These are phyloP conservation scores for Saccopteryx bilineata DNA, from an alignment of 2,113 vertebrate species.

Conservation along the genomic window DNA sequence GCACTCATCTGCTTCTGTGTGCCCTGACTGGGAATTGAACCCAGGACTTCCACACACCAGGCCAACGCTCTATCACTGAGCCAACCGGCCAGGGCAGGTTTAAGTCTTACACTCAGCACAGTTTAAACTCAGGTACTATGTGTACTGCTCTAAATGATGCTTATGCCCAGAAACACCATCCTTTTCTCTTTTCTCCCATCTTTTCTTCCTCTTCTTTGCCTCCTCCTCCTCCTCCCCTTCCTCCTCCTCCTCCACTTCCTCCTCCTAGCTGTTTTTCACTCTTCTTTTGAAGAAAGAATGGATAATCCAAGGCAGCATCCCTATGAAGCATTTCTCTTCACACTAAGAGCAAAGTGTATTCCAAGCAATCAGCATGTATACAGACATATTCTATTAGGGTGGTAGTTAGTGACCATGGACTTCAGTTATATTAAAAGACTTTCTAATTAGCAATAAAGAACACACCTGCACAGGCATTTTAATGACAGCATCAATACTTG, in stretches of 20 bases:
- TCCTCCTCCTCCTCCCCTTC: fast-evolving
- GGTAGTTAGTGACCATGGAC: slow-evolving; percentile 50
- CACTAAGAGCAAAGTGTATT: neutral
- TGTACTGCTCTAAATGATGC: neutral
- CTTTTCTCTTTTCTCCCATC: neutral
- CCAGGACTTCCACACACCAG: no score
- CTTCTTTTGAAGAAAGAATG: neutral
- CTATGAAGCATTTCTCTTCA: neutral
- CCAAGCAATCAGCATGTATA: neutral
- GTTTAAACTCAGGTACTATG: neutral
- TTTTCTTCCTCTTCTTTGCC: neutral
- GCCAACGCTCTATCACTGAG: no score
- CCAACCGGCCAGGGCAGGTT: neutral
- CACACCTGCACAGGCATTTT: slow-evolving; percentile 32
- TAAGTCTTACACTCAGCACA: neutral
- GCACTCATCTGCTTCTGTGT: no score
- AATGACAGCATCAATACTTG: slow-evolving; percentile 57
- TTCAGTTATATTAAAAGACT: slow-evolving; percentile 56
- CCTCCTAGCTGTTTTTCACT: neutral
- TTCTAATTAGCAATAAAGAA: slow-evolving; percentile 57
- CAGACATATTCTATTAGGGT: neutral
- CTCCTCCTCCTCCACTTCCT: no score
- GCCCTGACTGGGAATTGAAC: no score
- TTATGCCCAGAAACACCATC: neutral
- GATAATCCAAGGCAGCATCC: neutral